These are phyloP conservation scores for Lasioglossum pauxillum DNA, from an alignment of 2,888 invertebrate species.

Conservation along the genomic window DNA sequence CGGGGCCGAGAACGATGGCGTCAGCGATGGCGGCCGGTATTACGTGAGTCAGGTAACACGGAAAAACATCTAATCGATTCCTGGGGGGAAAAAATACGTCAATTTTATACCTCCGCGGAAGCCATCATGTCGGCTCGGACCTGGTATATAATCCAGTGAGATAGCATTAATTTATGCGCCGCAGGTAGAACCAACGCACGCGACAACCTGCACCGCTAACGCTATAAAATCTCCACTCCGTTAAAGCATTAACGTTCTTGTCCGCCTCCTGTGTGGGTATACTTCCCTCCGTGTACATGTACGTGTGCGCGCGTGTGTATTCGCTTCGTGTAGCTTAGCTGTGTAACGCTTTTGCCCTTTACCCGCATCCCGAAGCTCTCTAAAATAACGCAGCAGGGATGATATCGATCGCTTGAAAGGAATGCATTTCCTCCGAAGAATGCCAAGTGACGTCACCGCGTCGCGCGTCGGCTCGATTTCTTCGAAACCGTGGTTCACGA, in stretches of 20 bases:
- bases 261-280: not conserved
- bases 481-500: constrained; percentile 6
- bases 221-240: constrained; percentile 55
- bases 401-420: constrained; percentile 43
- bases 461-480: constrained; percentile 7
- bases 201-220: constrained; percentile 49
- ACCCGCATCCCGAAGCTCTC: constrained; percentile 31
- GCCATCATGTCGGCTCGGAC: constrained; percentile 46
- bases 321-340: not conserved
- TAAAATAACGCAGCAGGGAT: constrained; percentile 54
- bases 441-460: constrained; percentile 21
- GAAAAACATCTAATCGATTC: constrained; percentile 57
- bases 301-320: not conserved
- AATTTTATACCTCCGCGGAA: constrained; percentile 56
- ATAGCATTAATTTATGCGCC: constrained; percentile 70
- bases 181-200: constrained; percentile 59
- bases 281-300: not conserved
- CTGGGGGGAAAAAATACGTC: constrained; percentile 55
- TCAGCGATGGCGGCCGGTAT: constrained; percentile 9
- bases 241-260: constrained; percentile 51
- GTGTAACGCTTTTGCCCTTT: constrained; percentile 19
- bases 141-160: constrained; percentile 52
- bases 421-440: constrained; percentile 48
- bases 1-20: not conserved
- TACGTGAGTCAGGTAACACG: constrained; percentile 64